Percentiles rank a stretch among this genome's conserved stretches.
Evolutionary conservation across 2,113 vertebrate genomes (phyloP).

Genomic region (Sorex fumeus): DNA sequence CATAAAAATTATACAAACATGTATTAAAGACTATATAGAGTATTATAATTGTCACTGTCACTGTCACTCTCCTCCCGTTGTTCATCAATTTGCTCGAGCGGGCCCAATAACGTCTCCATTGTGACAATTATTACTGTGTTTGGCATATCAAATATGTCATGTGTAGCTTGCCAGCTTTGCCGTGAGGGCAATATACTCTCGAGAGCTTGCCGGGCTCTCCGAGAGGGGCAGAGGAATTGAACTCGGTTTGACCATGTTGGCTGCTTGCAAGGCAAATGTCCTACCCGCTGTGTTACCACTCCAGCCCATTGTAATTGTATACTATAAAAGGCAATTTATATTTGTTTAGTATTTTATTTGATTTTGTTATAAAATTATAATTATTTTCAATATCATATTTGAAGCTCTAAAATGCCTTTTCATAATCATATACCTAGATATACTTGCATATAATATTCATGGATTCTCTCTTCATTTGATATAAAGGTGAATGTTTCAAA

Average conservation of each 20-base stretch:
- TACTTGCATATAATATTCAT: not conserved
- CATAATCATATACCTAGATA: not conserved
- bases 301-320: not conserved
- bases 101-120: no score
- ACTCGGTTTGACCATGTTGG: no score
- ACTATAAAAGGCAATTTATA: not conserved
- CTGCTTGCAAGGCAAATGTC: no score
- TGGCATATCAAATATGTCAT: no score
- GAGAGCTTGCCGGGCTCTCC: no score
- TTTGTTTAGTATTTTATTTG: not conserved
- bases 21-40: not conserved
- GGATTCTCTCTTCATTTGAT: not conserved
- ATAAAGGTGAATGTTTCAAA: constrained; percentile 15
- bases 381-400: constrained; percentile 1
- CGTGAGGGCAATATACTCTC: no score
- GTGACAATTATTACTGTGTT: no score
- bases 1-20: not conserved
- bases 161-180: no score
- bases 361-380: constrained; percentile 48
- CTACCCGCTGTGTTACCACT: no score
- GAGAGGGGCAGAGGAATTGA: no score
- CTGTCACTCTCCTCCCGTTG: no score
- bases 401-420: not conserved
- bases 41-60: not conserved
- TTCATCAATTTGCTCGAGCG: no score